Evolutionary conservation across 2,888 invertebrate genomes (phyloP).

Genomic region (Steromphala cineraria): DNA sequence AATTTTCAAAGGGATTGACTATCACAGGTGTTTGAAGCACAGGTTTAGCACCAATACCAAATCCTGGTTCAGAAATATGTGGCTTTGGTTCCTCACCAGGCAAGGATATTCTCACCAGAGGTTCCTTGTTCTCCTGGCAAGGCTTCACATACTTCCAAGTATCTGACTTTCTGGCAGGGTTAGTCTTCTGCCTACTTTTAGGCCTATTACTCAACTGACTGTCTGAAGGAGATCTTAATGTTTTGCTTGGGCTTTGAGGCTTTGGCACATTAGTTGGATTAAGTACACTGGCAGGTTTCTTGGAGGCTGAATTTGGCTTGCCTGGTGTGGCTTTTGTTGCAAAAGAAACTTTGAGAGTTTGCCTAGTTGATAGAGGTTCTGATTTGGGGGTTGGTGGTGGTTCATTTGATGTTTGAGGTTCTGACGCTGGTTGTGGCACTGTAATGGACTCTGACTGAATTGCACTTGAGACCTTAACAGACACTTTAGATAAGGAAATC

Average conservation of each 20-base stretch:
- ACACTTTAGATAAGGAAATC: too few relatives aligned
- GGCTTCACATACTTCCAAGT: conserved; percentile 9
- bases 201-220: background rate
- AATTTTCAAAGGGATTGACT: conserved; percentile 66
- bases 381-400: too few relatives aligned
- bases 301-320: background rate
- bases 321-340: background rate
- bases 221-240: background rate
- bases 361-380: too few relatives aligned
- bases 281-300: background rate
- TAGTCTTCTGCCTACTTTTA: background rate
- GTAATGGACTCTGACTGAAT: too few relatives aligned
- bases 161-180: background rate
- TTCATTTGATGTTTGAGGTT: too few relatives aligned
- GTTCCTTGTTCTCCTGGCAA: conserved; percentile 28
- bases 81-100: conserved; percentile 16
- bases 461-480: too few relatives aligned
- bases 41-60: background rate
- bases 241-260: background rate
- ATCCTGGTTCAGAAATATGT: conserved; percentile 21
- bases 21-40: conserved; percentile 58
- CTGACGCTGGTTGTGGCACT: too few relatives aligned
- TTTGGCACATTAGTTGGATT: background rate
- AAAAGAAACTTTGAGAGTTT: too few relatives aligned
- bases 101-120: conserved; percentile 35